Evolutionary conservation across 37 sponge, comb jelly and placozoan genomes (phyloP), one percentile per base, ranked within the genome.

Genomic region (Axinella damicornis): DNA sequence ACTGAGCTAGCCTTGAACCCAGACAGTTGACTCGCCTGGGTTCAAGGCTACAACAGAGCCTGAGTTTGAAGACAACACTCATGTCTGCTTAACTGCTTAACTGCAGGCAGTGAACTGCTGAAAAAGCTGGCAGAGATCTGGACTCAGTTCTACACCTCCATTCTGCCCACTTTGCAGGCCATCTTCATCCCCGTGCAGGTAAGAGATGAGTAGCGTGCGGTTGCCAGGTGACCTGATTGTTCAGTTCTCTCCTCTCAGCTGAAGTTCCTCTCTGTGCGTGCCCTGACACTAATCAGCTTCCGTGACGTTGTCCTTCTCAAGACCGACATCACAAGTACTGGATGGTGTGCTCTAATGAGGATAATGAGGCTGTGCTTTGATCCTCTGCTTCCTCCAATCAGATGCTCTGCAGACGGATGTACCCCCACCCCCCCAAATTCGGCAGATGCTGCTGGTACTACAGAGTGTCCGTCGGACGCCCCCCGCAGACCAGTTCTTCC

Each of bases 391-490:
- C 36, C 20, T 40, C 17, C 30, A 5, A 25, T 28, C 24, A 74
- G 91, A 90, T 40, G 91, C 91, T 18, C 73, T 90, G 57, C 73
- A 76, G 35, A 28, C 38, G 19, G 71, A 61, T 61, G 83, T 34
- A 13, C 34, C 53, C 24, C 24, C 88, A 18, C 78, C 82, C 2
- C 90, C 89, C 31, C 73, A 88, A 53, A 85, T 95, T 22, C 65
- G 72, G 58, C 95, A 95, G 63, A 95, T 95, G 95, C 67, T 95
- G 32, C 86, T 95, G 32, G 93, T 95, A 27, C 70, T 95, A 4
- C 93, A 91, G 79, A 84, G 85, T 70, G 85, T 89, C 40, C 77
- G 70, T 32, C 76, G 60, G 1, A 54, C 79, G 2, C 84, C 89
- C 1, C 76, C 89, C 16, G 33, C 76, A 30, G 82, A 84, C 0